These are phyloP conservation scores for Lochmaea crataegi DNA, from an alignment of 2,888 invertebrate species.

Conservation along the genomic window DNA sequence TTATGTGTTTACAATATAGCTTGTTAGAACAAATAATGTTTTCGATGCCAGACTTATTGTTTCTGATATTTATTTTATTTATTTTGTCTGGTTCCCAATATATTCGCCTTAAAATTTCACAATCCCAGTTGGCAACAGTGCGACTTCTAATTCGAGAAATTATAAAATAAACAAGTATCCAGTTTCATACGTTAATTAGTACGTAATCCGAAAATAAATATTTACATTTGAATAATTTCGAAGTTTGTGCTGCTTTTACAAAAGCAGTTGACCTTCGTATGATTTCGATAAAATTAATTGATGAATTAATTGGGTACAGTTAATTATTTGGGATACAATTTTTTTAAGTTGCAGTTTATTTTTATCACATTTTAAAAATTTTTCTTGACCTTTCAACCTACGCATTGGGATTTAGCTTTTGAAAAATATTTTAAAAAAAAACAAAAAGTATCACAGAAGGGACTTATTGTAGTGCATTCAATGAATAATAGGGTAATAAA, in stretches of 20 bases:
- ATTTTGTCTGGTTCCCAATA: constrained; percentile 3
- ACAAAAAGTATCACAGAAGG: too few relatives aligned
- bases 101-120: constrained; percentile 2
- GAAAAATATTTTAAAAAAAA: too few relatives aligned
- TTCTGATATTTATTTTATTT: constrained; percentile 4
- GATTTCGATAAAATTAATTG: constrained; percentile 6
- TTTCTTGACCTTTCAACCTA: background rate
- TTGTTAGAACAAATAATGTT: background rate
- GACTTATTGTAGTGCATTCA: too few relatives aligned
- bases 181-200: constrained; percentile 11
- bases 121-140: constrained; percentile 12
- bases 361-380: background rate
- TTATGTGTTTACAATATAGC: background rate
- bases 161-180: constrained; percentile 16
- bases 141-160: constrained; percentile 12
- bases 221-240: constrained; percentile 9
- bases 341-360: background rate
- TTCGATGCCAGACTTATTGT: background rate
- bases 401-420: background rate
- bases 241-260: background rate
- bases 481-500: too few relatives aligned
- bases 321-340: background rate
- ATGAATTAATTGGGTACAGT: background rate
- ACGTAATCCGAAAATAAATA: constrained; percentile 14
- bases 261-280: background rate